A percentile compares a stretch with the other conserved stretches of the same genome.
Conservation (phyloP, 92 coral and sea anemone species). For the Pocillopora meandrina region DNA sequence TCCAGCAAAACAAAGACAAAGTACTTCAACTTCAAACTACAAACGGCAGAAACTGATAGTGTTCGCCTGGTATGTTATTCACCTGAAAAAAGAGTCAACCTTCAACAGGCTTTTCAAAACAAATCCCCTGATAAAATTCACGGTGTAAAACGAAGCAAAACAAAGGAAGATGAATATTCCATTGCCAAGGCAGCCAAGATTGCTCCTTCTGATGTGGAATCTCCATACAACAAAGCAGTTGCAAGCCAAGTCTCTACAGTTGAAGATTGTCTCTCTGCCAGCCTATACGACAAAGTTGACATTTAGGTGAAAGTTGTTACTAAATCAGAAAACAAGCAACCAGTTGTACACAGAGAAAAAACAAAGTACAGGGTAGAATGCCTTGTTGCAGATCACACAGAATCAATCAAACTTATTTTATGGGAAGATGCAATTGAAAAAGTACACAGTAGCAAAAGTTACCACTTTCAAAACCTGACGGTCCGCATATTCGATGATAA, state of each 20-base stretch:
- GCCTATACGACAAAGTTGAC: no score
- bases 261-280: constrained; percentile 16
- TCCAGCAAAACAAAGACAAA: constrained; percentile 18
- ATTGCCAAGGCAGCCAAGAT: constrained; percentile 16
- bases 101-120: constrained; percentile 26
- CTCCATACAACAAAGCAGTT: constrained; percentile 14
- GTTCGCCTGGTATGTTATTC: constrained; percentile 30
- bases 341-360: background rate
- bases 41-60: constrained; percentile 15
- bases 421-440: constrained; percentile 8
- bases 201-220: constrained; percentile 20
- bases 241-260: constrained; percentile 22
- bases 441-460: constrained; percentile 34
- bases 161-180: background rate
- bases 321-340: background rate
- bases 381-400: constrained; percentile 11
- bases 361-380: background rate
- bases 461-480: constrained; percentile 50
- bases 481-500: constrained; percentile 45
- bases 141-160: background rate
- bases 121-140: constrained; percentile 30
- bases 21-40: constrained; percentile 34
- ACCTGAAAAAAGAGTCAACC: constrained; percentile 29
- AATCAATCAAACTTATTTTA: background rate
- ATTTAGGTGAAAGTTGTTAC: no score